These are phyloP conservation scores for Geodia barretti DNA, from an alignment of 37 sponge, comb jelly and placozoan species.

Conservation along the genomic window DNA sequence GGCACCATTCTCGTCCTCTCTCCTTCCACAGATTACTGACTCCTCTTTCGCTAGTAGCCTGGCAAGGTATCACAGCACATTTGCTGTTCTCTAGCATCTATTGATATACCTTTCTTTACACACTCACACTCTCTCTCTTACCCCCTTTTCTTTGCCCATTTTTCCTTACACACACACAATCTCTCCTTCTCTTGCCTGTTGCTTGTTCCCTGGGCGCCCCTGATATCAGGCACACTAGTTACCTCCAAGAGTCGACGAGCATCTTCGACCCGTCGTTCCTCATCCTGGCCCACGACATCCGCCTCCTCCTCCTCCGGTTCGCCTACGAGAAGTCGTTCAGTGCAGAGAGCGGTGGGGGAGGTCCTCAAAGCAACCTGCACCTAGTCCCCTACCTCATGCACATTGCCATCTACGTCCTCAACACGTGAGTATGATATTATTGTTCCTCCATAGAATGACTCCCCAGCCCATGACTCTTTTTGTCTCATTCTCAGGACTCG, in stretches of 20 bases:
- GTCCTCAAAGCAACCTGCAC: conserved; percentile 87
- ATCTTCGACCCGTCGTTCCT: conserved; percentile 72
- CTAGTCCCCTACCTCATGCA: conserved; percentile 83
- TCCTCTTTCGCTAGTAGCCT: conserved; percentile 65
- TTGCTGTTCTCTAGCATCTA: no score
- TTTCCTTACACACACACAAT: conserved; percentile 2
- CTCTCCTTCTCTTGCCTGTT: no score
- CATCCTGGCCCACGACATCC: conserved; percentile 70
- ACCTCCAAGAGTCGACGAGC: conserved; percentile 77
- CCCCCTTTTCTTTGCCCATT: not conserved
- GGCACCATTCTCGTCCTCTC: no score
- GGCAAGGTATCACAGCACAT: conserved; percentile 31
- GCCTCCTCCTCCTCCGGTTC: conserved; percentile 78
- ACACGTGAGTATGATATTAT: conserved; percentile 55
- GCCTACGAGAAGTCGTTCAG: conserved; percentile 90
- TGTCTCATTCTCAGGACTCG: conserved; percentile 50
- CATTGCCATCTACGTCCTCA: conserved; percentile 73
- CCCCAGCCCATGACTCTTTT: no score
- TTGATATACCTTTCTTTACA: not conserved
- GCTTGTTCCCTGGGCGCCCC: no score
- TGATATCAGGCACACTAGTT: conserved; percentile 71
- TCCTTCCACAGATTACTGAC: conserved; percentile 46
- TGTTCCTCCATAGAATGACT: no score
- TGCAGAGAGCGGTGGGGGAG: conserved; percentile 93
- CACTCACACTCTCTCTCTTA: not conserved